phyloP scores from a whole-genome alignment of 2,113 vertebrate genomes.

The Nibea coibor region DNA sequence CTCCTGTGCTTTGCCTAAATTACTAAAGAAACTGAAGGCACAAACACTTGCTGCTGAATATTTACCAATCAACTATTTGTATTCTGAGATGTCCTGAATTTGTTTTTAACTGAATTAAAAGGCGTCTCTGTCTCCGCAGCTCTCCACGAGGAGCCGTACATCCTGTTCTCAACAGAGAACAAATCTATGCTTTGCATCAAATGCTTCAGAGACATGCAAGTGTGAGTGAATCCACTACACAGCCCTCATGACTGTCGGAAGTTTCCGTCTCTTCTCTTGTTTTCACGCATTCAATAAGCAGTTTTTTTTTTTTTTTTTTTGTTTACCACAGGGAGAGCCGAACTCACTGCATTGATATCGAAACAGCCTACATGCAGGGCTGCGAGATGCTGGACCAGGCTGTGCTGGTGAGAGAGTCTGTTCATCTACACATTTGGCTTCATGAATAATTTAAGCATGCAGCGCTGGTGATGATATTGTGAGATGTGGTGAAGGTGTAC shows the following conservation, averaged over 20 bases:
- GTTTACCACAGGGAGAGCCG: conserved; percentile 87
- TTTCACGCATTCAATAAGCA: background rate
- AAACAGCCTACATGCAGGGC: conserved; percentile 92
- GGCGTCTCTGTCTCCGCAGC: conserved; percentile 75
- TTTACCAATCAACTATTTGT: conserved; percentile 7
- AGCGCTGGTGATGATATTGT: conserved; percentile 13
- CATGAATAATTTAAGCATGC: conserved; percentile 36
- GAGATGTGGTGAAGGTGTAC: conserved; percentile 1
- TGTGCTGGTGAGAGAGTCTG: conserved; percentile 85
- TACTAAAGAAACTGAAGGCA: background rate
- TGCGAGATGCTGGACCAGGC: conserved; percentile 95
- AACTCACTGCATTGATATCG: conserved; percentile 94
- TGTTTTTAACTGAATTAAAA: conserved; percentile 30
- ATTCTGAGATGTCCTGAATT: background rate
- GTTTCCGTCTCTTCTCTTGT: background rate
- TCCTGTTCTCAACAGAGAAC: conserved; percentile 96
- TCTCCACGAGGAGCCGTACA: conserved; percentile 93
- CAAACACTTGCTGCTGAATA: background rate
- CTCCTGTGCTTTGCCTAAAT: background rate
- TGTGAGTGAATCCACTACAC: conserved; percentile 82
- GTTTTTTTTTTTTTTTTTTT: conserved; percentile 40
- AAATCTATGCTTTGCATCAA: conserved; percentile 97
- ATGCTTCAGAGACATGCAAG: conserved; percentile 97
- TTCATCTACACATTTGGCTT: conserved; percentile 17
- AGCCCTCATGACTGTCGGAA: background rate